Percentiles rank a stretch among this genome's conserved stretches.
phyloP scores from a whole-genome alignment of 2,888 invertebrate genomes.

The Andricus curvator region DNA sequence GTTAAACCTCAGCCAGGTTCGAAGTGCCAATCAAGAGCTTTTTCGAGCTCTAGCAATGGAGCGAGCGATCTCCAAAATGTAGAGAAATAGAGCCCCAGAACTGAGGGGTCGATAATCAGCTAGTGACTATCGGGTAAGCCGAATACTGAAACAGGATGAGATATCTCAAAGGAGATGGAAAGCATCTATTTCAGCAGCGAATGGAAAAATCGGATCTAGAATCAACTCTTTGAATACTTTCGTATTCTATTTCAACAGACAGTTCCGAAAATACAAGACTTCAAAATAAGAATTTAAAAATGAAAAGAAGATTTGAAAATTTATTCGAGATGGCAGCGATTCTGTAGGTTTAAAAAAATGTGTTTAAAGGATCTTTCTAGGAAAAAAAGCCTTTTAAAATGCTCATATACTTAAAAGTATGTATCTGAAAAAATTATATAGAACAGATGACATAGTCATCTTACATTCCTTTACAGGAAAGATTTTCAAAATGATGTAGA shows the following conservation, averaged over 20 bases:
- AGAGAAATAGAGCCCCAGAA: conserved; percentile 22
- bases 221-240: neutral
- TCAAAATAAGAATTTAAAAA: neutral
- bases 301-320: conserved; percentile 9
- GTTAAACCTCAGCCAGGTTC: conserved; percentile 33
- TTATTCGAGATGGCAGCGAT: neutral
- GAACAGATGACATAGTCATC: no score
- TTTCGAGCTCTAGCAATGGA: conserved; percentile 29
- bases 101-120: conserved; percentile 22
- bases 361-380: no score
- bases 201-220: neutral
- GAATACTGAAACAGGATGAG: conserved; percentile 19
- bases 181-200: neutral
- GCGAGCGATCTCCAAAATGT: conserved; percentile 24
- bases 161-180: conserved; percentile 4
- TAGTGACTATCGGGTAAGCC: conserved; percentile 1
- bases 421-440: no score
- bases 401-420: no score
- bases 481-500: conserved; percentile 1
- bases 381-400: no score
- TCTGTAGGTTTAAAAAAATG: no score
- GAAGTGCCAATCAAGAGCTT: conserved; percentile 41
- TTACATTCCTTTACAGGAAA: neutral
- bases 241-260: neutral
- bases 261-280: neutral